Base-by-base conservation (phyloP, 2,888 invertebrate genomes). In the Hemithea aestivaria region DNA sequence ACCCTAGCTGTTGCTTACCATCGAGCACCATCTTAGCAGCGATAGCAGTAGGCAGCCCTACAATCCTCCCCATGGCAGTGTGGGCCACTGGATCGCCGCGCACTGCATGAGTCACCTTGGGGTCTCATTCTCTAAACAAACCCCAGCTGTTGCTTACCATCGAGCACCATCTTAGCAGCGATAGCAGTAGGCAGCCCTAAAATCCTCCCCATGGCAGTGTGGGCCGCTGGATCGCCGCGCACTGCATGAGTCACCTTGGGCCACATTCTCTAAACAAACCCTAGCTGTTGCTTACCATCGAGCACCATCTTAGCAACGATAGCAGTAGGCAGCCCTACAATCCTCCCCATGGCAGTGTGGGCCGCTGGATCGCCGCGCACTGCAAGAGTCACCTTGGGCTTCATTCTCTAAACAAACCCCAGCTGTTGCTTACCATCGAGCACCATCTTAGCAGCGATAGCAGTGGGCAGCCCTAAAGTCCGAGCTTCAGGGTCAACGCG, bases 281-380 rank as follows among this genome's bases (percentile, higher is more conserved):
- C n/a, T n/a, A n/a, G n/a, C n/a, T n/a, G n/a, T 21, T 11, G 22
- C 75, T 73, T 78, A 95, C 98, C 98, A 76, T 98, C 97, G 7
- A 99, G 87, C 45, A 99, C 91, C 99, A 99, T 99, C 81, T 97
- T 97, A 1, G 97, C 93, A 1, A 98, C 97, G 58, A 99, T 99
- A 10, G 96, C 99, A 4, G 97, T 93, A 94, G 99, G 83, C 92
- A 96, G 54, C 0, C 88, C 88, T 1, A 88, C 88, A 3, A 87
- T 87, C 48, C 83, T 61, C 9, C 87, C 87, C 99, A 99, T 99
- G 12, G 99, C 99, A 0, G 98, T 97, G 75, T 96, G 96, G 1
- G 94, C 94, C 8, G 51, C 46, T 0, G 89, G 84, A 45, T 94
- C 92, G 0, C 99, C 99, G 56, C 99, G 97, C 36, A 94, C 93